A percentile compares a stretch with the other conserved stretches of the same genome.
Evolutionary conservation across 2,888 invertebrate genomes (phyloP).

Genomic region (Homarus gammarus): DNA sequence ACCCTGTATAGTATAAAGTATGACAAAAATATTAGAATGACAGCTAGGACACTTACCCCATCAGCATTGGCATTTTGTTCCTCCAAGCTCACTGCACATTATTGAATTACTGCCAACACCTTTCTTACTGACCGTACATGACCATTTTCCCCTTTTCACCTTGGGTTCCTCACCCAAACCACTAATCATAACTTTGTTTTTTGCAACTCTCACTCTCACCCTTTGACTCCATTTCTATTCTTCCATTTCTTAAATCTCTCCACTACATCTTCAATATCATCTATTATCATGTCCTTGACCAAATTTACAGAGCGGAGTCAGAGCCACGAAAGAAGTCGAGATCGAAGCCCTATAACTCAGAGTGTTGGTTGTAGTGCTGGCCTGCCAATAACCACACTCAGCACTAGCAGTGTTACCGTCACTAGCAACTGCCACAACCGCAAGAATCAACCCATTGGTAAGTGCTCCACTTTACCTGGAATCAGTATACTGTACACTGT

Average conservation of each 20-base stretch:
- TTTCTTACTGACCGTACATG: too few relatives aligned
- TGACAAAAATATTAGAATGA: too few relatives aligned
- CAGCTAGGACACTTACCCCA: too few relatives aligned
- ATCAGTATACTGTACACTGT: background rate
- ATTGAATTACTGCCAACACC: too few relatives aligned
- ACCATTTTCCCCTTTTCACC: too few relatives aligned
- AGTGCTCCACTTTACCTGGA: background rate
- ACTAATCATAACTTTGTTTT: too few relatives aligned
- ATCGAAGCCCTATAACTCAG: slow-evolving; percentile 63
- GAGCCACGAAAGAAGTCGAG: slow-evolving; percentile 51
- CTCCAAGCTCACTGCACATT: too few relatives aligned
- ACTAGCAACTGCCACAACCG: slow-evolving; percentile 49
- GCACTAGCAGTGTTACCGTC: slow-evolving; percentile 62
- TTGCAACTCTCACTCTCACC: background rate
- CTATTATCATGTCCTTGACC: background rate
- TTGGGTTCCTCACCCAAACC: too few relatives aligned
- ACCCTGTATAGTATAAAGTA: too few relatives aligned
- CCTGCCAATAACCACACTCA: slow-evolving; percentile 59
- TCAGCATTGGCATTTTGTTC: too few relatives aligned
- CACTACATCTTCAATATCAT: too few relatives aligned
- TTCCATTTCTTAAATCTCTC: background rate
- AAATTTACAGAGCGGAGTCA: slow-evolving; percentile 29
- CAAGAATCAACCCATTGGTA: slow-evolving; percentile 68
- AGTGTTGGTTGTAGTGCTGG: slow-evolving; percentile 5
- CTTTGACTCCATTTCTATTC: background rate